Evolutionary conservation across 2,797 vertebrate species (phyloP).

Genomic region (Mionectes olivaceus): DNA sequence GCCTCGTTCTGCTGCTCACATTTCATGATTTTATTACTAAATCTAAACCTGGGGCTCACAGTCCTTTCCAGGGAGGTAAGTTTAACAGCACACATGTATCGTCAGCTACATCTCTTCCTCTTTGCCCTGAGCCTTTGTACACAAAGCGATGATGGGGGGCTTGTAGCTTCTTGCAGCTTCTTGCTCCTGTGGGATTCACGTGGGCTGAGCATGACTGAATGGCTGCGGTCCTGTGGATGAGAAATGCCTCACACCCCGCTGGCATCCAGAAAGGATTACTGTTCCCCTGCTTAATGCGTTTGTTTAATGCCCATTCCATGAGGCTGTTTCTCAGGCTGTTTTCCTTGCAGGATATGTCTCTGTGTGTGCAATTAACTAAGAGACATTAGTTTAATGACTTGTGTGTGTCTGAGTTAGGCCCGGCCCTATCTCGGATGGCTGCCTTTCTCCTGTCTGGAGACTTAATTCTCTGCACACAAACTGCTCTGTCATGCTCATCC

Average conservation of each 20-base stretch:
- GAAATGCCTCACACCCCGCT: slow-evolving; percentile 53
- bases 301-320: slow-evolving; percentile 8
- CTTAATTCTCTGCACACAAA: slow-evolving; percentile 32
- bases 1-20: neutral
- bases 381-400: slow-evolving; percentile 57
- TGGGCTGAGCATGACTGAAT: slow-evolving; percentile 27
- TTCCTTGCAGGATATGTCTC: slow-evolving; percentile 39
- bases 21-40: neutral
- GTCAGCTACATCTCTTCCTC: neutral
- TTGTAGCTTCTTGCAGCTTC: slow-evolving; percentile 56
- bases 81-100: neutral
- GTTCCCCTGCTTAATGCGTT: neutral
- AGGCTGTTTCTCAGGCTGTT: slow-evolving; percentile 47
- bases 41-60: neutral
- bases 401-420: slow-evolving; percentile 22
- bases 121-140: slow-evolving; percentile 5
- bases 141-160: neutral
- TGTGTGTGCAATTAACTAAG: slow-evolving; percentile 43
- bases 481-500: slow-evolving; percentile 37
- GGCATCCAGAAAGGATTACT: neutral
- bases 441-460: slow-evolving; percentile 33
- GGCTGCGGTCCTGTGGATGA: slow-evolving; percentile 30
- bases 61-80: slow-evolving; percentile 12
- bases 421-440: neutral
- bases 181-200: slow-evolving; percentile 48